phyloP scores from a whole-genome alignment of 2,113 vertebrate genomes.

The Albula glossodonta region DNA sequence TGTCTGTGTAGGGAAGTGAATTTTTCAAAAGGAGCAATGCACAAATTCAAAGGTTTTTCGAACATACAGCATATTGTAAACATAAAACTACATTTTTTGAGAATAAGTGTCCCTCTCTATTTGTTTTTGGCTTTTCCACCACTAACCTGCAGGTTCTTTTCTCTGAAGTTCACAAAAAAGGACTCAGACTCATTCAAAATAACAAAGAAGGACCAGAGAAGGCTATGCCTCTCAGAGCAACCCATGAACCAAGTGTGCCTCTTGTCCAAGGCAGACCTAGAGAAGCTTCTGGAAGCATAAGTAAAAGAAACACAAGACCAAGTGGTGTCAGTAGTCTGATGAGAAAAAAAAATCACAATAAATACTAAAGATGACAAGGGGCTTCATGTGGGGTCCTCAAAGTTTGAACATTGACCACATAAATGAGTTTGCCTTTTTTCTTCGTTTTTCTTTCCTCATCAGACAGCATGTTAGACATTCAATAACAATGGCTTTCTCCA shows the following conservation, averaged over 20 bases:
- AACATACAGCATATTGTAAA: not conserved
- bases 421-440: not conserved
- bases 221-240: constrained; percentile 68
- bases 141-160: constrained; percentile 53
- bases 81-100: not conserved
- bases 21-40: not conserved
- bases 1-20: not conserved
- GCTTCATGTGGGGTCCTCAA: no score
- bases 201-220: constrained; percentile 73
- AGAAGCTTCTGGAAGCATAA: constrained; percentile 81
- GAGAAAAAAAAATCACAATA: not conserved
- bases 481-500: not conserved
- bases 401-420: not conserved
- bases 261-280: constrained; percentile 82
- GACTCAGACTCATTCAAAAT: constrained; percentile 74
- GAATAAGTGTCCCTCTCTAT: constrained; percentile 30
- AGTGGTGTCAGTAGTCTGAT: no score
- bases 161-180: constrained; percentile 77
- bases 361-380: no score
- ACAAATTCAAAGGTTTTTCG: not conserved
- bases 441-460: not conserved
- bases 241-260: constrained; percentile 85
- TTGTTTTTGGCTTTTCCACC: constrained; percentile 20
- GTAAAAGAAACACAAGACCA: constrained; percentile 67
- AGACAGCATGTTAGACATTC: not conserved